These are phyloP conservation scores for Plectrocnemia conspersa DNA, from an alignment of 1,140 invertebrate genomes.

Conservation along the genomic window DNA sequence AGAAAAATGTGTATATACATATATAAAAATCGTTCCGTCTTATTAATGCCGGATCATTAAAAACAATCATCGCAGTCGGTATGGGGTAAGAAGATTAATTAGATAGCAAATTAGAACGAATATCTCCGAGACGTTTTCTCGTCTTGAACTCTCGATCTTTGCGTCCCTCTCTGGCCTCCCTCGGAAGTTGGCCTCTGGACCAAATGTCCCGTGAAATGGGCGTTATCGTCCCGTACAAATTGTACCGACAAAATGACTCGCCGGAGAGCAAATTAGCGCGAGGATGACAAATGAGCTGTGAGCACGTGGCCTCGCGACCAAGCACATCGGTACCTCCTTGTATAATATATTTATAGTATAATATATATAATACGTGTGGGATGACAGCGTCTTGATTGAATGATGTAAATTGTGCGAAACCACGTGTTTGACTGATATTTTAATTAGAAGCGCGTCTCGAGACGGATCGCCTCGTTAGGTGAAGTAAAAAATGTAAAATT, in stretches of 20 bases:
- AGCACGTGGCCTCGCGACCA: constrained; percentile 2
- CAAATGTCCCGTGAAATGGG: constrained; percentile 11
- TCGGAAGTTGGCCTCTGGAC: background rate
- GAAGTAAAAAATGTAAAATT: no score
- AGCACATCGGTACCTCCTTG: no score
- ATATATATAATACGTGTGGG: no score
- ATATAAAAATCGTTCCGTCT: background rate
- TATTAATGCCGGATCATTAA: constrained; percentile 7
- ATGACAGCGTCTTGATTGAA: constrained; percentile 2
- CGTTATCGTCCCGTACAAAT: background rate
- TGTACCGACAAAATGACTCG: constrained; percentile 1
- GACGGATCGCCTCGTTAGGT: no score
- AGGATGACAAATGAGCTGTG: constrained; percentile 4
- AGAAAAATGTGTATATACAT: no score
- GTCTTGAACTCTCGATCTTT: background rate
- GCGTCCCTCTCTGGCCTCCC: background rate
- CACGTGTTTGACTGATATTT: background rate
- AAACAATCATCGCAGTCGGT: background rate
- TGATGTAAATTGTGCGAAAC: background rate
- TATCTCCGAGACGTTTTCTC: no score
- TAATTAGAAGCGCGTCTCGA: no score
- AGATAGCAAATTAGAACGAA: constrained; percentile 7
- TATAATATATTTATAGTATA: no score
- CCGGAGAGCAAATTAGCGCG: background rate
- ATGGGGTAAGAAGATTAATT: constrained; percentile 4